phyloP scores from a whole-genome alignment of 2,797 vertebrate genomes.

The Pachyuromys duprasi region DNA sequence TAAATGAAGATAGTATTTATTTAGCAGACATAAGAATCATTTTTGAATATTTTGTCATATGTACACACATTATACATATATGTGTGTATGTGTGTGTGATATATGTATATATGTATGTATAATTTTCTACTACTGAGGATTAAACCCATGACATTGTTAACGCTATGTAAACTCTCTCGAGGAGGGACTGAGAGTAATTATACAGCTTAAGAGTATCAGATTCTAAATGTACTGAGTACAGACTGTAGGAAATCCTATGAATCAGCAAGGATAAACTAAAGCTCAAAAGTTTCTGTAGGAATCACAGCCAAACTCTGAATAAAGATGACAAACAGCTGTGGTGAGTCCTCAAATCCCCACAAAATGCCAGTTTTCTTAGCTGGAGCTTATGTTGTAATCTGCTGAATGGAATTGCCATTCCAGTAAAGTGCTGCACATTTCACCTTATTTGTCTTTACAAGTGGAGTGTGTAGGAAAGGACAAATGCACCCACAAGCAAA shows the following conservation, averaged over 20 bases:
- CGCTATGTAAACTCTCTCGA: not conserved
- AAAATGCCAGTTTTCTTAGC: not conserved
- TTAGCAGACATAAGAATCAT: not conserved
- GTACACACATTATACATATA: not conserved
- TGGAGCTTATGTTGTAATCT: not conserved
- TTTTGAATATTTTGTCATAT: not conserved
- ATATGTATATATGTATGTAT: not conserved
- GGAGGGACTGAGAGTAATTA: not conserved
- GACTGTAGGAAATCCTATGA: not conserved
- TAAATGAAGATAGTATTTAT: not conserved
- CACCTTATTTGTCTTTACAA: not conserved
- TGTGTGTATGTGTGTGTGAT: no score
- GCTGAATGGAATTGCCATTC: not conserved
- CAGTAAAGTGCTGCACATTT: not conserved
- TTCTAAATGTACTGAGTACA: not conserved
- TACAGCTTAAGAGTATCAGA: not conserved
- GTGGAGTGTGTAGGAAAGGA: not conserved
- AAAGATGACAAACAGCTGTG: not conserved
- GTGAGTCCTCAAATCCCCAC: not conserved
- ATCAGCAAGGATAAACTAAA: not conserved
- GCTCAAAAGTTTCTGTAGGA: not conserved
- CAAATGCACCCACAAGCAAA: not conserved
- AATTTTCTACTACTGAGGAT: not conserved
- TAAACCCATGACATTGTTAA: not conserved
- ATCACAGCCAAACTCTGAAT: not conserved